Evolutionary conservation across 2,888 invertebrate species (phyloP).

Genomic region (Acrobasis repandana): DNA sequence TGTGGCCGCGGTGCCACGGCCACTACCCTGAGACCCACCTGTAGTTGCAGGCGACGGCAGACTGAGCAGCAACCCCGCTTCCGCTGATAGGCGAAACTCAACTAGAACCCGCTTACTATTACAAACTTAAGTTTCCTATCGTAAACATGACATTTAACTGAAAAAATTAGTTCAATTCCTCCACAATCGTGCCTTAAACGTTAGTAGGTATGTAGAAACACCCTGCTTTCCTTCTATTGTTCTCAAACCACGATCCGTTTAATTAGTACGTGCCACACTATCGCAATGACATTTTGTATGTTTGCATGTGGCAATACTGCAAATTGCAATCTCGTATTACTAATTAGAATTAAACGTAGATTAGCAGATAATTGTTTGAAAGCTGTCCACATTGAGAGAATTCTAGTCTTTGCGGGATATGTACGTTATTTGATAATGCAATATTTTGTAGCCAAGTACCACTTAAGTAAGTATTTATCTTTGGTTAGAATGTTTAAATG

Average conservation of each 20-base stretch:
- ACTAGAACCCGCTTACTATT: too few species aligned
- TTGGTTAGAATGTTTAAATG: slow-evolving; percentile 9
- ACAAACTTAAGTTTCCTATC: not conserved
- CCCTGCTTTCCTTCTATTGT: slow-evolving; percentile 53
- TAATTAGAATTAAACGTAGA: slow-evolving; percentile 59
- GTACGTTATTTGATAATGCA: slow-evolving; percentile 13
- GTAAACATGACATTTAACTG: slow-evolving; percentile 1
- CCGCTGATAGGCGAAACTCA: too few species aligned
- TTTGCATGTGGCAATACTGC: slow-evolving; percentile 60
- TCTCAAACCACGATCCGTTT: slow-evolving; percentile 50
- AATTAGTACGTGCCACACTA: slow-evolving; percentile 63
- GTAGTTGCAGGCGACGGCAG: too few species aligned
- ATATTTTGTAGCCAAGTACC: slow-evolving; percentile 16
- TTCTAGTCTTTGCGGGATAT: slow-evolving; percentile 14
- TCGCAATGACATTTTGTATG: slow-evolving; percentile 72
- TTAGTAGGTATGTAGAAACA: slow-evolving; percentile 26
- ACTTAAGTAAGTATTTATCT: slow-evolving; percentile 16
- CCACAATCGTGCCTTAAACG: slow-evolving; percentile 9
- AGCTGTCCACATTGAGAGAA: slow-evolving; percentile 17
- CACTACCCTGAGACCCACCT: too few species aligned
- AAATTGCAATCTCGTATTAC: slow-evolving; percentile 63
- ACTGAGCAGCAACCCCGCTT: too few species aligned
- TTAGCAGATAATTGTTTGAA: slow-evolving; percentile 31
- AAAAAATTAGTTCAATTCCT: slow-evolving; percentile 9
- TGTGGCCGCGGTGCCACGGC: too few species aligned